A percentile compares a stretch with the other conserved stretches of the same genome.
phyloP scores from a whole-genome alignment of 2,888 invertebrate genomes.

The Tromatobia lineatoria region DNA sequence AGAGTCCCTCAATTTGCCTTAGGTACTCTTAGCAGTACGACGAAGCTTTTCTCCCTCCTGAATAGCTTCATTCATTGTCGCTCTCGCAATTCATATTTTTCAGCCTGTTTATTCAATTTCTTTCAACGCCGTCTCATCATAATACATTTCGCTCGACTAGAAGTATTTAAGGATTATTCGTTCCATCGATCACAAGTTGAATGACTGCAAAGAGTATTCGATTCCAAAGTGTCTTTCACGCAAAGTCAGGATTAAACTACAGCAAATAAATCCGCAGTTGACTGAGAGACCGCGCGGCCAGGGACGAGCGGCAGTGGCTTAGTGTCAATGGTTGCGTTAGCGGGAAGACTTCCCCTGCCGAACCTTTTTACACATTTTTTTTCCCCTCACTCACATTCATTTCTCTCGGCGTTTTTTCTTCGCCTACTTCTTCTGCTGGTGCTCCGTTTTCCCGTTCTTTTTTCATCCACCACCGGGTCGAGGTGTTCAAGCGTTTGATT shows the following conservation, averaged over 20 bases:
- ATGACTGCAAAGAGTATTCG: neutral
- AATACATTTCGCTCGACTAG: neutral
- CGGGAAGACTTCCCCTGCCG: conserved; percentile 19
- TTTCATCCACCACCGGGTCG: conserved; percentile 35
- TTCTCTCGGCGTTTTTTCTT: conserved; percentile 1
- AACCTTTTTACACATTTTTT: conserved; percentile 30
- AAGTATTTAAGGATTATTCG: neutral
- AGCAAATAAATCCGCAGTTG: conserved; percentile 55
- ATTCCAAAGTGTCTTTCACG: conserved; percentile 15
- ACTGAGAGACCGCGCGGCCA: conserved; percentile 50
- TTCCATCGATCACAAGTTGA: conserved; percentile 2
- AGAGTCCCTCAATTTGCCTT: neutral
- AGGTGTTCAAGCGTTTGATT: conserved; percentile 71
- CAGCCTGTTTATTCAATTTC: neutral
- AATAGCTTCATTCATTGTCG: conserved; percentile 2
- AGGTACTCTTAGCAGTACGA: neutral
- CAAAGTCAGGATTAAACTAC: conserved; percentile 56
- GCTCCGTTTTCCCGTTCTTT: conserved; percentile 27
- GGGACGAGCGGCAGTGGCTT: neutral
- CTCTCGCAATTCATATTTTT: neutral
- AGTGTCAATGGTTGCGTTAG: conserved; percentile 28
- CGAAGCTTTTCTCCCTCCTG: conserved; percentile 26
- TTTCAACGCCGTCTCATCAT: neutral
- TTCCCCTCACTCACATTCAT: conserved; percentile 19
- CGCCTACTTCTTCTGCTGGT: neutral